Percentiles rank a stretch among this genome's conserved stretches.
Conservation (phyloP, 2,888 invertebrate genomes). For the Tryphoninae sp. region DNA sequence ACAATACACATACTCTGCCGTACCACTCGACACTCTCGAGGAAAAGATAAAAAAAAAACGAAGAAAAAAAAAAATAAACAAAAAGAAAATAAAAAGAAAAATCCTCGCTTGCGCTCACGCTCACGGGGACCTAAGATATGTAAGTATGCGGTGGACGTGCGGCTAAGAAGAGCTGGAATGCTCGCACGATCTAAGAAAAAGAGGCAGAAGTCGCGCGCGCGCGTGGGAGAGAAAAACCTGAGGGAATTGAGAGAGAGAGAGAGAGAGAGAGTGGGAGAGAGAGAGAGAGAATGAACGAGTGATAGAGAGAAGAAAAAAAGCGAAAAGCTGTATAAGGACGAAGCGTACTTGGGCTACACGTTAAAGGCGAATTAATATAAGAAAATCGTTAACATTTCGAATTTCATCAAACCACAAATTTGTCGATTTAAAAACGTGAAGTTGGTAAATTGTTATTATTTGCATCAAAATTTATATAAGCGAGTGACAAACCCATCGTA, state of each 20-base stretch:
- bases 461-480: too few species aligned
- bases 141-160: constrained; percentile 72
- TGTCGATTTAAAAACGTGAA: background rate
- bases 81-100: constrained; percentile 24
- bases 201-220: constrained; percentile 48
- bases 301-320: constrained; percentile 42
- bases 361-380: background rate
- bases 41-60: background rate
- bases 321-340: constrained; percentile 26
- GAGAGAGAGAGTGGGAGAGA: constrained; percentile 43
- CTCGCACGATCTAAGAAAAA: constrained; percentile 69
- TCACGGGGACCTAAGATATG: constrained; percentile 67
- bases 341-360: background rate
- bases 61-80: constrained; percentile 1
- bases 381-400: constrained; percentile 42
- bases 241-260: constrained; percentile 47
- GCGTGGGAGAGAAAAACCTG: constrained; percentile 61
- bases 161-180: constrained; percentile 71
- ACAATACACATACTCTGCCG: constrained; percentile 3
- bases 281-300: constrained; percentile 44
- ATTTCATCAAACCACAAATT: background rate
- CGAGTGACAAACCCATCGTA: too few species aligned
- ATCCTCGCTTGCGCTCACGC: constrained; percentile 59
- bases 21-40: constrained; percentile 33
- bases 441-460: background rate